Conservation (phyloP, 2,797 vertebrate genomes). For the Sciaenops ocellatus region DNA sequence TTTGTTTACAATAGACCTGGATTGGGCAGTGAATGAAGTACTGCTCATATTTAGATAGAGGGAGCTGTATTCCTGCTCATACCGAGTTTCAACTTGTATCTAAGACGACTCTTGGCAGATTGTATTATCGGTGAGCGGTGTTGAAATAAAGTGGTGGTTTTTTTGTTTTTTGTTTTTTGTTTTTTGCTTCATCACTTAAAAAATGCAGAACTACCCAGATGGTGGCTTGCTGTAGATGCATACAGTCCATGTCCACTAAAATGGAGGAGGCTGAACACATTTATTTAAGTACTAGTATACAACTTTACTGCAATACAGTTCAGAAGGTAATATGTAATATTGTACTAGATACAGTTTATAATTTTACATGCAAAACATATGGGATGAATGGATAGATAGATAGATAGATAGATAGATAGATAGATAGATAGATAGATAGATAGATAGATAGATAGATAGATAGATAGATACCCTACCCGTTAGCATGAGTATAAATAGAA, state of each 20-base stretch:
- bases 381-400: too few species aligned
- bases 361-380: neutral
- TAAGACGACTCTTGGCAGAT: neutral
- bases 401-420: too few species aligned
- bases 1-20: neutral
- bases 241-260: too few species aligned
- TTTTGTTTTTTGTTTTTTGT: too few species aligned
- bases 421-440: too few species aligned
- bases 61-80: slow-evolving; percentile 9
- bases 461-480: too few species aligned
- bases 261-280: neutral
- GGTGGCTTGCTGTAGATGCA: too few species aligned
- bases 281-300: neutral
- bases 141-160: neutral
- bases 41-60: slow-evolving; percentile 9
- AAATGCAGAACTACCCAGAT: too few species aligned
- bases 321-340: too few species aligned
- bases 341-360: neutral
- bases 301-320: neutral
- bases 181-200: neutral
- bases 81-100: neutral
- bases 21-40: slow-evolving; percentile 6
- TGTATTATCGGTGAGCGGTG: neutral
- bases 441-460: neutral
- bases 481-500: too few species aligned